phyloP scores from a whole-genome alignment of 2,888 invertebrate species.

The Cistogaster globosa region DNA sequence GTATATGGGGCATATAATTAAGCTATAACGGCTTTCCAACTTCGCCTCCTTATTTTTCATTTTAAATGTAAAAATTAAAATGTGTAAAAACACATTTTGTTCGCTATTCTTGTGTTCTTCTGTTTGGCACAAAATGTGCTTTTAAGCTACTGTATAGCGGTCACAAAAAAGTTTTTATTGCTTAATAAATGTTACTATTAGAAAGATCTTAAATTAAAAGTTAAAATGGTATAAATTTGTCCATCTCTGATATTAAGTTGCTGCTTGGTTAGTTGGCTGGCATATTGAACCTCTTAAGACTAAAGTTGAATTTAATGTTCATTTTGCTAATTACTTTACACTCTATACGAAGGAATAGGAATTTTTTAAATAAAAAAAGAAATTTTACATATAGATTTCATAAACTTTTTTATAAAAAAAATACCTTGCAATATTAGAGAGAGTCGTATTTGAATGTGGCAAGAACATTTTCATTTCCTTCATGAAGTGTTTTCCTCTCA shows the following conservation, averaged over 20 bases:
- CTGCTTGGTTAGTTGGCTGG: background rate
- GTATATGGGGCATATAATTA: no score
- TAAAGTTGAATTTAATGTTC: conserved; percentile 63
- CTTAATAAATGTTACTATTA: no score
- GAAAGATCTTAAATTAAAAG: no score
- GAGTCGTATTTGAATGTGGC: conserved; percentile 10
- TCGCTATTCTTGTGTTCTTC: no score
- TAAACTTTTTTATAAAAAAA: background rate
- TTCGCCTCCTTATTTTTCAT: no score
- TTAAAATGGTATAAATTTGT: background rate
- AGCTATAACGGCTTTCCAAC: no score
- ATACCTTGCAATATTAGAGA: background rate
- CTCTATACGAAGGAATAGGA: background rate
- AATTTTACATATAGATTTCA: conserved; percentile 18
- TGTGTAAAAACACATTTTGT: no score
- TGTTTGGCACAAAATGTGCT: no score
- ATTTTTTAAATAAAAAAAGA: conserved; percentile 4
- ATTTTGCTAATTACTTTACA: conserved; percentile 68
- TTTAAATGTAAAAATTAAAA: no score
- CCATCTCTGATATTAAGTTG: background rate
- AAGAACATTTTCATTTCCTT: conserved; percentile 68
- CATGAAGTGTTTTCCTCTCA: conserved; percentile 73
- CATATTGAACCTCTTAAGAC: conserved; percentile 50
- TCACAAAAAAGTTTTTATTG: no score
- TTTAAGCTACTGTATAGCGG: no score